phyloP scores from a whole-genome alignment of 2,888 invertebrate species.

The Lithophane socia region DNA sequence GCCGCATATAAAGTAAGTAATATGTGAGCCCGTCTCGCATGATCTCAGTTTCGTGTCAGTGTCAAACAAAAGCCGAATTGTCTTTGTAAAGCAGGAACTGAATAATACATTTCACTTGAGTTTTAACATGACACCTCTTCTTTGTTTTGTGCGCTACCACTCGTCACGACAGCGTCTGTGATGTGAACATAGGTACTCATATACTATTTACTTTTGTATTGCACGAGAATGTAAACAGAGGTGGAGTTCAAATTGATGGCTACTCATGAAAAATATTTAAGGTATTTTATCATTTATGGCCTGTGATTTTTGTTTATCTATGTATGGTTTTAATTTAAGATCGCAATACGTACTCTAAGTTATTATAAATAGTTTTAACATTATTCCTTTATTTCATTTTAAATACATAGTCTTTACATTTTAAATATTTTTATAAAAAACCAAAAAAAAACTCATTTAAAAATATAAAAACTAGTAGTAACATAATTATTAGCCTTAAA shows the following conservation, averaged over 20 bases:
- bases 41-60: conserved; percentile 73
- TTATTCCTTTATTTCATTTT: too few relatives aligned
- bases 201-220: conserved; percentile 21
- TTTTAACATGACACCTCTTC: conserved; percentile 83
- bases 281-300: neutral
- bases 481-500: neutral
- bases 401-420: too few relatives aligned
- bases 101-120: conserved; percentile 84
- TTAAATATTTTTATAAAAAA: too few relatives aligned
- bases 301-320: neutral
- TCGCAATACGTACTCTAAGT: neutral
- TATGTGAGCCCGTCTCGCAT: conserved; percentile 67
- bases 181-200: conserved; percentile 51
- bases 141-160: conserved; percentile 76
- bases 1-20: conserved; percentile 67
- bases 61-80: conserved; percentile 78
- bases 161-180: conserved; percentile 66
- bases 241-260: conserved; percentile 1
- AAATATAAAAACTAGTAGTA: too few relatives aligned
- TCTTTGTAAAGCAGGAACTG: conserved; percentile 76
- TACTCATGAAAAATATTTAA: conserved; percentile 11
- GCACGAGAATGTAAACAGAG: conserved; percentile 20
- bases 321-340: neutral
- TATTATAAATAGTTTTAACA: neutral
- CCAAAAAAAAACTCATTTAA: too few relatives aligned